phyloP scores from a whole-genome alignment of 2,888 invertebrate species.

The Apotomis turbidana region DNA sequence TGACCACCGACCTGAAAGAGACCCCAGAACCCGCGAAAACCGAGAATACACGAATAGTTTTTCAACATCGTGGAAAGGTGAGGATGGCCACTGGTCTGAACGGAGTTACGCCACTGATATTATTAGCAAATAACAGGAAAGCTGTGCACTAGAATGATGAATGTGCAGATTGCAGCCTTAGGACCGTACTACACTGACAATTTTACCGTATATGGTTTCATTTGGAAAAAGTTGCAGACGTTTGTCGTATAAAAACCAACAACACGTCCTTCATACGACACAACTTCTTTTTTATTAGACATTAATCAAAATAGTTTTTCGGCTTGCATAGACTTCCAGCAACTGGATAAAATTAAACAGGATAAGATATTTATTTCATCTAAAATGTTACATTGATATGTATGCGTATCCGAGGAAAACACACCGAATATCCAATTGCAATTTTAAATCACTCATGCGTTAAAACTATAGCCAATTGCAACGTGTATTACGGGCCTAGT shows the following conservation, averaged over 20 bases:
- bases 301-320: too few species aligned
- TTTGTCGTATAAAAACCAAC: not conserved
- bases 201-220: not conserved
- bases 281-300: too few species aligned
- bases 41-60: too few species aligned
- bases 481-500: conserved; percentile 40
- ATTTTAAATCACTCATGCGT: not conserved
- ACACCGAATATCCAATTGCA: not conserved
- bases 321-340: too few species aligned
- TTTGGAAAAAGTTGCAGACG: not conserved
- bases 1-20: too few species aligned
- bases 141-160: conserved; percentile 27
- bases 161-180: conserved; percentile 30
- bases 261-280: not conserved
- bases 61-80: too few species aligned
- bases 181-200: conserved; percentile 36
- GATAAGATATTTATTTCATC: too few species aligned
- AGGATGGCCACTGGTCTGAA: too few species aligned
- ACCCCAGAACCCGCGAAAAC: too few species aligned
- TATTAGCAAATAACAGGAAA: conserved; percentile 13
- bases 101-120: too few species aligned
- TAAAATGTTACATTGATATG: too few species aligned
- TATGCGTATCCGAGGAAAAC: not conserved
- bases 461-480: conserved; percentile 24
- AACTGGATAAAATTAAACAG: too few species aligned